Conservation (phyloP, 2,888 invertebrate species). For the Crocallis elinguaria region DNA sequence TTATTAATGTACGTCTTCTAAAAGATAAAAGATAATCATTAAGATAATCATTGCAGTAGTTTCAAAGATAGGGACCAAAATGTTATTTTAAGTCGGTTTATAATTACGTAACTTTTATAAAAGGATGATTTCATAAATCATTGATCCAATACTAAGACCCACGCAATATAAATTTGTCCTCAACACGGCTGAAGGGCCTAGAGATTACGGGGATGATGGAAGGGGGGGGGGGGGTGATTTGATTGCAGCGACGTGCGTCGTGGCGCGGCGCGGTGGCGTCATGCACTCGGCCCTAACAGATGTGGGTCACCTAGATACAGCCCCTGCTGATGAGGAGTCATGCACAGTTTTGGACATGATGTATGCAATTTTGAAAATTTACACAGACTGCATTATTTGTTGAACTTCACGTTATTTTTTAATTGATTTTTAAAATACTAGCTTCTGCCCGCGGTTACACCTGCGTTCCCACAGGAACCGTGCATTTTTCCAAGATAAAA, state of each 20-base stretch:
- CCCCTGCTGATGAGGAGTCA: conserved; percentile 46
- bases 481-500: too few relatives aligned
- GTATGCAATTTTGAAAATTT: neutral
- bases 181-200: conserved; percentile 4
- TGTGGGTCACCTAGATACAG: conserved; percentile 75
- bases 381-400: too few relatives aligned
- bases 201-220: conserved; percentile 37
- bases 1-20: conserved; percentile 1
- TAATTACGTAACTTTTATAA: too few relatives aligned
- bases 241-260: conserved; percentile 74
- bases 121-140: neutral
- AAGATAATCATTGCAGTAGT: too few relatives aligned
- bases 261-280: conserved; percentile 47
- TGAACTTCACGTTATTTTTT: too few relatives aligned
- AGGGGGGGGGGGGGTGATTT: conserved; percentile 59
- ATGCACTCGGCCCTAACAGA: conserved; percentile 36
- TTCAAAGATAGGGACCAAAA: too few relatives aligned
- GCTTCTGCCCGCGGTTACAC: too few relatives aligned
- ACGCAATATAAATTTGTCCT: conserved; percentile 11
- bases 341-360: neutral
- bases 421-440: too few relatives aligned
- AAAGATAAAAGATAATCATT: too few relatives aligned
- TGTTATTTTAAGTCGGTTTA: too few relatives aligned
- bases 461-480: too few relatives aligned
- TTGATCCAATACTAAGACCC: conserved; percentile 4